Evolutionary conservation across 2,888 invertebrate species (phyloP), one percentile per base, ranked within the genome.

Genomic region (Seira sanloemensis): DNA sequence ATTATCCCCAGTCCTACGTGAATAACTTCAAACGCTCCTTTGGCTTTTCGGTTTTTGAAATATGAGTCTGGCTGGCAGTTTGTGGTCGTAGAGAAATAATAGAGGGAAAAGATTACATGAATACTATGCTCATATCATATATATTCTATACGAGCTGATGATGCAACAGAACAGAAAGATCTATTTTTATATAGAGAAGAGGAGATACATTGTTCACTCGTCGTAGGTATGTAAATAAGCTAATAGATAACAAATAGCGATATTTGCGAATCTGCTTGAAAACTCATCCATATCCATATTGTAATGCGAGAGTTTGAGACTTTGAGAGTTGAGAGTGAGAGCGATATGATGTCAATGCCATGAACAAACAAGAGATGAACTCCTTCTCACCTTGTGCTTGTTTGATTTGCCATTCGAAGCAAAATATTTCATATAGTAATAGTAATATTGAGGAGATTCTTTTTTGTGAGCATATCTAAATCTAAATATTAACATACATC

Each of bases 331-430:
- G 5, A 62, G 4, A 19, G 4, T 62, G 71, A 27, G 19, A 71
- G 23, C 23, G 71, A 71, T 71, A 50, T 46, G 58, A 67, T 76
- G 75, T 76, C 75, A 76, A 76, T 76, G 75, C 75, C 75, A 76
- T 76, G 75, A 76, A 46, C 75, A 67, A 66, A 76, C 66, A 76
- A 1, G 69, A 23, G 75, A 50, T 67, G 50, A 76, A 76, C 75
- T 76, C 66, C 58, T 74, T 74, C 46, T 76, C 46, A 76, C 75
- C 75, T 76, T 76, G 75, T 66, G 24, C 75, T 76, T 46, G 66
- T 67, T 76, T 66, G 5, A 37, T 76, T 76, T 62, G 1, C 16
- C 54, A 25, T 62, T 21, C 23, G 2, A 18, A 25, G 9, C 12
- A 23, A 7, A 16, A 67, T 25, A 26, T 9, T 4, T 23, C 21